Evolutionary conservation across 2,888 invertebrate species (phyloP).

Genomic region (Sinodicranocentrus sp.): DNA sequence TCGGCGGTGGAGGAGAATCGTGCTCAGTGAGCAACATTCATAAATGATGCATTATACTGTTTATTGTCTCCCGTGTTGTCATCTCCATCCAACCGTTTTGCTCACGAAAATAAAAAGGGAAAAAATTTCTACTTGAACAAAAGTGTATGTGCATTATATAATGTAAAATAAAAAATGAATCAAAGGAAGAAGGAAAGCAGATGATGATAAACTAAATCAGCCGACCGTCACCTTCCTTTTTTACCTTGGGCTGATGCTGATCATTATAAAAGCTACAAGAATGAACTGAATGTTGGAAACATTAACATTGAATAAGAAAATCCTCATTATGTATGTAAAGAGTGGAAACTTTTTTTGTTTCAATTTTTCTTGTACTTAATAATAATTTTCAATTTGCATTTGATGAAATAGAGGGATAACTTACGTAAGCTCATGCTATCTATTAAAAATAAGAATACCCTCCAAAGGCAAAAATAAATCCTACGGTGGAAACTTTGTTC

Average conservation of each 20-base stretch:
- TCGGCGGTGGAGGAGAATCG: neutral
- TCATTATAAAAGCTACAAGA: neutral
- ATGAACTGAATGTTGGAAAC: neutral
- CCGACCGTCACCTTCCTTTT: conserved; percentile 40
- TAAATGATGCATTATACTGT: conserved; percentile 41
- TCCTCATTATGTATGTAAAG: too few relatives aligned
- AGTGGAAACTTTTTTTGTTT: too few relatives aligned
- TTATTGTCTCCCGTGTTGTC: conserved; percentile 35
- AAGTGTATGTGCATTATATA: neutral
- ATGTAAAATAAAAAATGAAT: conserved; percentile 12
- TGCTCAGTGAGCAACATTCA: conserved; percentile 2
- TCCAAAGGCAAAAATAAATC: too few relatives aligned
- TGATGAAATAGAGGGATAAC: too few relatives aligned
- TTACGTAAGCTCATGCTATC: too few relatives aligned
- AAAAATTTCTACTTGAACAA: too few relatives aligned
- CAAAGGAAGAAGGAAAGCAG: neutral
- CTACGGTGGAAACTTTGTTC: too few relatives aligned
- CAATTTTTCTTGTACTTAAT: too few relatives aligned
- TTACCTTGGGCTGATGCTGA: neutral
- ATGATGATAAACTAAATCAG: conserved; percentile 26
- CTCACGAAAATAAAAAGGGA: conserved; percentile 28
- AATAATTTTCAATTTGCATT: too few relatives aligned
- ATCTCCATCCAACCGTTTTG: conserved; percentile 29
- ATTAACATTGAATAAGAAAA: neutral
- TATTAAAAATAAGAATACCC: too few relatives aligned